Conservation (phyloP, 2,888 invertebrate genomes). For the Andrena trimmerana region DNA sequence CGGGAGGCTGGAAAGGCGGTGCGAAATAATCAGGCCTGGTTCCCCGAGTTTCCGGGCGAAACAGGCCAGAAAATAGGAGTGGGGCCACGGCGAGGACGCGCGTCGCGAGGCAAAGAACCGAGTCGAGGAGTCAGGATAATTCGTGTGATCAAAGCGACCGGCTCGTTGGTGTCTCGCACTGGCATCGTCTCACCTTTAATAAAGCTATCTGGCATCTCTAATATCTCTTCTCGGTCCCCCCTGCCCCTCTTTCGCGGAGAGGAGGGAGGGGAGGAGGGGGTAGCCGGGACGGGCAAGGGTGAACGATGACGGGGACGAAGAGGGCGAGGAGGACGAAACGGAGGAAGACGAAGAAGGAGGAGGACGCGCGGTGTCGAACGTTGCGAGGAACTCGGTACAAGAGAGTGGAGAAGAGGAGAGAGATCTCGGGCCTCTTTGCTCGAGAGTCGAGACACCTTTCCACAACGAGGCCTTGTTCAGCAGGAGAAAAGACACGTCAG, state of each 20-base stretch:
- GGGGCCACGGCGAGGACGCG: conserved; percentile 19
- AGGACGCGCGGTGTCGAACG: conserved; percentile 17
- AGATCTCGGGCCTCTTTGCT: conserved; percentile 68
- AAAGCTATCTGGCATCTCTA: conserved; percentile 82
- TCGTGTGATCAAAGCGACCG: conserved; percentile 80
- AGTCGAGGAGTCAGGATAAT: conserved; percentile 68
- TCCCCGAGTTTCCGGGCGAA: conserved; percentile 6
- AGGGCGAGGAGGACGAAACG: neutral
- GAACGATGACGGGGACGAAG: conserved; percentile 12
- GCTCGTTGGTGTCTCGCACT: conserved; percentile 74
- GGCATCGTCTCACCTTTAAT: conserved; percentile 79
- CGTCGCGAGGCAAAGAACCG: conserved; percentile 39
- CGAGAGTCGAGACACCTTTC: conserved; percentile 75
- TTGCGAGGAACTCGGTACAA: conserved; percentile 21
- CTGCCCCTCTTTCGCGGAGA: neutral
- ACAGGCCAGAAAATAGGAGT: conserved; percentile 37
- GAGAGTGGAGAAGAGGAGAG: conserved; percentile 47
- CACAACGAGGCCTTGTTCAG: conserved; percentile 78
- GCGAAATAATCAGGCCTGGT: conserved; percentile 25
- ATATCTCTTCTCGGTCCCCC: conserved; percentile 69
- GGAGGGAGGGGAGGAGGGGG: conserved; percentile 33
- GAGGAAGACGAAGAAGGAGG: conserved; percentile 41
- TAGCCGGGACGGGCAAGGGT: neutral
- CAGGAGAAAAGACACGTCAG: conserved; percentile 79
- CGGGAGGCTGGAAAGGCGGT: neutral